Base-by-base conservation (phyloP, 1,140 invertebrate species). In the Trichoplusia ni region DNA sequence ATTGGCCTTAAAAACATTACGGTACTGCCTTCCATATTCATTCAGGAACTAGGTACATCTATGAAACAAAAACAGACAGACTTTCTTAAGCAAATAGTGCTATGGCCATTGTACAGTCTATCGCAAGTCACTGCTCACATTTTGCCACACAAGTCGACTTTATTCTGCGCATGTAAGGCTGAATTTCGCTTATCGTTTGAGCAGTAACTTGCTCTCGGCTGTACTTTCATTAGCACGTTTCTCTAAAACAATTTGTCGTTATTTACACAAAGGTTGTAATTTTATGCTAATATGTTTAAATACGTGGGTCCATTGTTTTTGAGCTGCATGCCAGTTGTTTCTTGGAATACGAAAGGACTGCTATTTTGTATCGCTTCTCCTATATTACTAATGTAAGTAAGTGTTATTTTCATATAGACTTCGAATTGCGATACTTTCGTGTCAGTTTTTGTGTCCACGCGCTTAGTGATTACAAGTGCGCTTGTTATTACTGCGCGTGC, bases 231-330 rank as follows among this genome's bases (percentile, higher is more conserved):
- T 61, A 47, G 42, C 58, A 49, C 38, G 31, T 44, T 33, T 47
- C 19, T 38, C 29, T 18, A 49, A 54, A 47, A 59, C 56, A 59
- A 61, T 21, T 47, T 44, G 37, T 56, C 19, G 29, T 47, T 47
- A 38, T 61, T 61, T 61, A 14, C 21, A 61, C 19, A 27, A 61
- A 49, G 29, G 31, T 38, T 35, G 19, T 21, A 61, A 61, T 37
- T 61, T 37, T 61, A 49, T 37, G 29, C 33, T 47, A 61, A 61
- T 29, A 46, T 13, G 11, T 31, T 47, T 58, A 58, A 40, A 19
- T 27, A 42, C 54, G 46, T 49, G 51, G 7, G 51, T 7, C 51
- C 35, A 23, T 56, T 56, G 51, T 56, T 27, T 37, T 5, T 6
- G 6, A 13, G 3, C n/a, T 58, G 37, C 23, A 58, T 31, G 23